phyloP scores from a whole-genome alignment of 2,113 vertebrate genomes.

The Dromiciops gliroides region DNA sequence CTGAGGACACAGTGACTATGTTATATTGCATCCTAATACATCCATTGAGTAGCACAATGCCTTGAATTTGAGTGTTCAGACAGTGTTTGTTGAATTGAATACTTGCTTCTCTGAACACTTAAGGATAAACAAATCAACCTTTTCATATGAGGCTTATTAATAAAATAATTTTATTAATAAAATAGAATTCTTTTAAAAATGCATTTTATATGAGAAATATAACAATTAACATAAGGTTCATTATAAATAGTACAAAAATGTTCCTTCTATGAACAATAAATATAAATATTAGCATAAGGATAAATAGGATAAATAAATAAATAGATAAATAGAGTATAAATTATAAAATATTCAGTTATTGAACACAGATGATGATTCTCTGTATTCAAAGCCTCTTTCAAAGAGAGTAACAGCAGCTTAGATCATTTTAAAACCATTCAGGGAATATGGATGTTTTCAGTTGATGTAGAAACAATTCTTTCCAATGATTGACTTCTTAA shows the following conservation, averaged over 20 bases:
- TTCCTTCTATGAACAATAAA: not conserved
- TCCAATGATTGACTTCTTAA: not conserved
- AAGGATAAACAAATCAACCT: not conserved
- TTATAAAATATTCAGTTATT: too few species aligned
- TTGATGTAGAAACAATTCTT: not conserved
- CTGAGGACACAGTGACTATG: not conserved
- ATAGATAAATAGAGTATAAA: too few species aligned
- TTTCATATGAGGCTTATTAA: not conserved
- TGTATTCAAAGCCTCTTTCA: too few species aligned
- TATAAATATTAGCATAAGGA: too few species aligned
- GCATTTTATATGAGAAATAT: too few species aligned
- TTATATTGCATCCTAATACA: not conserved
- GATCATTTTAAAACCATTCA: too few species aligned
- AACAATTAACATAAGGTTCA: not conserved
- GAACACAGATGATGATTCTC: too few species aligned
- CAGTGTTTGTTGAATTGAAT: not conserved
- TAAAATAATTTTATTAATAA: too few species aligned
- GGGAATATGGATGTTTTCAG: not conserved
- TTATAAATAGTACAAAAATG: not conserved
- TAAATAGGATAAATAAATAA: too few species aligned
- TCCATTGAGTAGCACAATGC: not conserved
- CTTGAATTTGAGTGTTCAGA: not conserved
- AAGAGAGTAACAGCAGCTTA: too few species aligned
- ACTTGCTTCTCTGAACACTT: not conserved
- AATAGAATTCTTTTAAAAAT: not conserved